Base-by-base conservation (phyloP, 2,113 vertebrate genomes). In the Pandion haliaetus region DNA sequence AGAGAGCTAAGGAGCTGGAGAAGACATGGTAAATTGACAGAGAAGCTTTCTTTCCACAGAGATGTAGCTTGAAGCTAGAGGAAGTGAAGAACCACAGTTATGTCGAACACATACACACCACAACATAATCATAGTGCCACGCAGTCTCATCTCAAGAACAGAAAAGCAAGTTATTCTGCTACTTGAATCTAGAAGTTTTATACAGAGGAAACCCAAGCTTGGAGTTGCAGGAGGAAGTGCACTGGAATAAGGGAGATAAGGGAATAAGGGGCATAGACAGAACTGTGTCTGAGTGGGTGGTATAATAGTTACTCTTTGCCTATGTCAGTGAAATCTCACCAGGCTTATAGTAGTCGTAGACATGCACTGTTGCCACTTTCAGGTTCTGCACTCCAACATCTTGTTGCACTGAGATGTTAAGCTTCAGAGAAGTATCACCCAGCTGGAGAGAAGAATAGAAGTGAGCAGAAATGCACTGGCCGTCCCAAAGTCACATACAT, bases 281-380 rank as follows among this genome's bases (percentile, higher is more conserved):
- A 65, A 47, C 36, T n/a, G 10, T n/a, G 6, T 59, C n/a, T 69
- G 65, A 42, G 19, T 17, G 4, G 12, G 12, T 7, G 14, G 3
- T 78, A 21, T 34, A 54, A 45, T 2, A 58, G 17, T 47, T 77
- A 34, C 12, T 61, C 26, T 67, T 24, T 5, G 5, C 15, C 52
- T 79, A 15, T 6, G 19, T 23, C 58, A 80, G 34, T 61, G 82
- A 73, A 70, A 65, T 44, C 88, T 80, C 44, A 97, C 97, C 96
- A 62, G 97, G 93, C 3, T 94, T 95, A 25, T 96, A 97, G 76
- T 94, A 96, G 79, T 98, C 94, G 3, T 95, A 98, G 71, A 97
- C 8, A 1, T 52, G 63, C 23, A 96, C 90, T 70, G 89, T 92
- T 71, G 95, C 94, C 3, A 85, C 38, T 90, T 97, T 97, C 71